Conservation (phyloP, 2,113 vertebrate species). For the Carettochelys insculpta region DNA sequence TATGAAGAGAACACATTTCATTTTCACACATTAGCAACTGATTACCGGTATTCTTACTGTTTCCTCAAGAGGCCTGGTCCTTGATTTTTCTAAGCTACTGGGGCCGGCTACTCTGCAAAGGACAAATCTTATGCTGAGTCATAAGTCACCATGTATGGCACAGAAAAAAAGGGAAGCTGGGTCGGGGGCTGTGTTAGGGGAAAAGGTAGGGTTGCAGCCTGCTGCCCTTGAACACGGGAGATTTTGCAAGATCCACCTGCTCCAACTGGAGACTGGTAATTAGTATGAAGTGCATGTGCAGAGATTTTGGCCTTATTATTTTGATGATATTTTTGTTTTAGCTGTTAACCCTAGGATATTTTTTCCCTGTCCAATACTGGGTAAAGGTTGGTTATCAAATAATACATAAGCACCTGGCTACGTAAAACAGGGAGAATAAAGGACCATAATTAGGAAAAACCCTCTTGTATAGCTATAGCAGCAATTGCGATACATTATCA, state of each 20-base stretch:
- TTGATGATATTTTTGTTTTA: neutral
- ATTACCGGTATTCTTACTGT: neutral
- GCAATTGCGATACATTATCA: neutral
- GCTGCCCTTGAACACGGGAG: neutral
- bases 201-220: fast-evolving
- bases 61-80: neutral
- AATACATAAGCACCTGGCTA: neutral
- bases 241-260: neutral
- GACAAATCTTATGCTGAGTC: fast-evolving
- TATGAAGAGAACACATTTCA: neutral
- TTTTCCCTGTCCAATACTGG: neutral
- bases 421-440: neutral
- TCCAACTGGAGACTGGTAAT: fast-evolving
- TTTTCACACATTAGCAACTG: neutral
- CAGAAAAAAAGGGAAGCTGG: neutral
- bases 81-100: neutral
- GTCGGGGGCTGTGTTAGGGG: neutral
- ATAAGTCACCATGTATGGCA: neutral
- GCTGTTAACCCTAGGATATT: neutral
- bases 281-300: neutral
- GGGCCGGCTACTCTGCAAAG: neutral
- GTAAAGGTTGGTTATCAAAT: constrained; percentile 3
- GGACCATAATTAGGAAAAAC: neutral
- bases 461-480: neutral
- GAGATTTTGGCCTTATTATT: neutral